Base-by-base conservation (phyloP, 2,113 vertebrate species). In the Alouatta palliata region DNA sequence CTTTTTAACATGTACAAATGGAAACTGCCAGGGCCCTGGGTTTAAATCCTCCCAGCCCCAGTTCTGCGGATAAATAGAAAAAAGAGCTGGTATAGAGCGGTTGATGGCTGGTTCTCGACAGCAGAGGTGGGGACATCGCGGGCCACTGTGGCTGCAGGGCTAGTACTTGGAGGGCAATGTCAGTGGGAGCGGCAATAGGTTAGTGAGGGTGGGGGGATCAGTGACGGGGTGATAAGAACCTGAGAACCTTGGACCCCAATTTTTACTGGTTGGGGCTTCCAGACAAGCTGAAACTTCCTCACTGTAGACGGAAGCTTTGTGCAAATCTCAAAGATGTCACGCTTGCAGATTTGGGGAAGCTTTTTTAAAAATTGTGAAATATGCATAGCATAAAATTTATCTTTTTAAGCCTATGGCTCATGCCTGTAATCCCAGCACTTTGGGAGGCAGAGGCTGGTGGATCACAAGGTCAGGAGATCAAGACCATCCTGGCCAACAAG, bases 111-210 rank as follows among this genome's bases (percentile, higher is more conserved):
- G 20, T 3, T 43, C 82, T n/a, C 6, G 8, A n/a, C n/a, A 25
- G 40, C 52, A 4, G 6, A 17, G 5, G 77, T 75, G 37, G 70
- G 11, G 71, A 25, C 20, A 5, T 21, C 5, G 21, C 13, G 21
- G 13, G n/a, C 23, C 0, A 2, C 93, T n/a, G 37, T 5, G 23
- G 9, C 43, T 23, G 14, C 8, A 13, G 16, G 13, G 66, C 56
- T 20, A 2, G 37, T 4, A 10, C 3, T 3, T 0, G 5, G 11
- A 35, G n/a, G 12, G 43, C 10, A 23, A 30, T 4, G 8, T 8
- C 2, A 3, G 7, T 9, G 3, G 9, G 23, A 3, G 43, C 8
- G 27, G 73, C 21, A 30, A 9, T 23, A 32, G 17, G 25, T 5
- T 23, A 73, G 73, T 25, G 64, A 47, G 9, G 4, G 2, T 17